phyloP scores from a whole-genome alignment of 2,888 invertebrate species.

The Sicus ferrugineus region DNA sequence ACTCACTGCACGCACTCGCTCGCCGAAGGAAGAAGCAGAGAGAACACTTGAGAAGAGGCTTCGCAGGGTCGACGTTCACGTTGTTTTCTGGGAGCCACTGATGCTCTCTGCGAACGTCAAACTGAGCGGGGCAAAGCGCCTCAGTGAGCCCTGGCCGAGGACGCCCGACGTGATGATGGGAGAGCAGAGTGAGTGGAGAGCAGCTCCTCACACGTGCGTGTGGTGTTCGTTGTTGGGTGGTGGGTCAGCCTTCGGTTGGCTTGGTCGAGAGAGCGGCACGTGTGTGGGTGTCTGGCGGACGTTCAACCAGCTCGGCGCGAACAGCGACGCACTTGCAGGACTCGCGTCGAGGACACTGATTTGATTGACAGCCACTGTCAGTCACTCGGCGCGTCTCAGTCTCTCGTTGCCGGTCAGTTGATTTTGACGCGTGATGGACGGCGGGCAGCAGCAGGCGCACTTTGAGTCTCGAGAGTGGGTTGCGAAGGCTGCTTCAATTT shows the following conservation, averaged over 20 bases:
- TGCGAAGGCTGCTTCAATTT: neutral
- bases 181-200: no score
- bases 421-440: constrained; percentile 18
- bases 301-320: neutral
- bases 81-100: no score
- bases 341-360: neutral
- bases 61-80: no score
- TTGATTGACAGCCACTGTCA: constrained; percentile 31
- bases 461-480: neutral
- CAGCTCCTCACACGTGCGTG: no score
- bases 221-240: no score
- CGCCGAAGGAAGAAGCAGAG: no score
- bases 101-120: no score
- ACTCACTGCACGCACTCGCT: no score
- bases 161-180: no score
- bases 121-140: no score
- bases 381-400: constrained; percentile 9
- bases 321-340: neutral
- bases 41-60: no score
- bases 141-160: no score
- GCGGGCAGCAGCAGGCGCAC: neutral
- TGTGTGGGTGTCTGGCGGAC: neutral
- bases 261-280: neutral
- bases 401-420: neutral
- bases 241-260: neutral